phyloP scores from a whole-genome alignment of 2,113 vertebrate species.

The Dromiciops gliroides region DNA sequence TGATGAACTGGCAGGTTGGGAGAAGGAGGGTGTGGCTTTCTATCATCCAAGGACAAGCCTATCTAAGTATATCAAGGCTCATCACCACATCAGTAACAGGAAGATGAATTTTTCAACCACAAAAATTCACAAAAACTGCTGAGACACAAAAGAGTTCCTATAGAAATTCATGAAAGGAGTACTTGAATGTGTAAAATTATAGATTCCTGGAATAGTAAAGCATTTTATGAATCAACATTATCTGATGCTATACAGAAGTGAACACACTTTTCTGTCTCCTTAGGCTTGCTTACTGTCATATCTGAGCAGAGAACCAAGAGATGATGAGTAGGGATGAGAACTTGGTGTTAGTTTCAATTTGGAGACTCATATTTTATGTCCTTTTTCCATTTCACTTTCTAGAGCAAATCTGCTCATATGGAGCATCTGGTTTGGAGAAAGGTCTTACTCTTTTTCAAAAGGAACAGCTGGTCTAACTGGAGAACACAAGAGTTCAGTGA shows the following conservation, averaged over 20 bases:
- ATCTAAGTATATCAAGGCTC: not conserved
- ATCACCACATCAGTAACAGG: not conserved
- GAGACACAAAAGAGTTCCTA: not conserved
- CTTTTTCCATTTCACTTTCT: not conserved
- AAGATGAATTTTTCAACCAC: not conserved
- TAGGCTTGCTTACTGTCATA: not conserved
- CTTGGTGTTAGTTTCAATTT: not conserved
- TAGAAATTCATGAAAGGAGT: not conserved
- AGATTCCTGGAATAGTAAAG: not conserved
- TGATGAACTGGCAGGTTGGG: not conserved
- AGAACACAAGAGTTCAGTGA: not conserved
- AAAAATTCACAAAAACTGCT: not conserved
- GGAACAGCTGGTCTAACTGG: not conserved
- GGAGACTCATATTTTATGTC: not conserved
- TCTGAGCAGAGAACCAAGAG: not conserved
- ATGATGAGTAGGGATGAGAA: not conserved
- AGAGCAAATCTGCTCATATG: not conserved
- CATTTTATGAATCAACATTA: not conserved
- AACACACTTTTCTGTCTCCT: not conserved
- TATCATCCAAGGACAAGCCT: not conserved
- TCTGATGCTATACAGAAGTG: not conserved
- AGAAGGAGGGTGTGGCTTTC: not conserved
- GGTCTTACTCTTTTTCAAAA: not conserved
- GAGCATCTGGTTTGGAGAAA: not conserved
- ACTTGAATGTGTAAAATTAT: not conserved